Evolutionary conservation across 92 coral and sea anemone species (phyloP).

Genomic region (Pocillopora grandis): DNA sequence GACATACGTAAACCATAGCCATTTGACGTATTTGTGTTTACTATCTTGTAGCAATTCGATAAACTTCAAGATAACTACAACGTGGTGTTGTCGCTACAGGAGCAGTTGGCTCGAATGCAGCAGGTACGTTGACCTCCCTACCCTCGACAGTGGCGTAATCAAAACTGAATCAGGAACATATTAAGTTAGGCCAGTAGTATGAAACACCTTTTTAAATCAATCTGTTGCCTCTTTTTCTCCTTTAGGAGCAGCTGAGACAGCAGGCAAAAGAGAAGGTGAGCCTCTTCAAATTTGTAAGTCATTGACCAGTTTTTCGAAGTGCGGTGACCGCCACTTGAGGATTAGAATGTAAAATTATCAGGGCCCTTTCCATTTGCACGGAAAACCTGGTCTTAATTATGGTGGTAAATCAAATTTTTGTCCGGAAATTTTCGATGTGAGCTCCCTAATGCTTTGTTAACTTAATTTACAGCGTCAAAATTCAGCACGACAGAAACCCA

Average conservation of each 20-base stretch:
- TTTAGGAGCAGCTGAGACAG: slow-evolving; percentile 94
- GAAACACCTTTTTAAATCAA: neutral
- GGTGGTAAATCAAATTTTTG: neutral
- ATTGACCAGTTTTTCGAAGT: neutral
- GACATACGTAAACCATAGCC: neutral
- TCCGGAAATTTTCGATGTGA: neutral
- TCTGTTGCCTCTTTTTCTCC: slow-evolving; percentile 7
- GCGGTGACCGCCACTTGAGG: too few relatives aligned
- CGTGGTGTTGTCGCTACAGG: slow-evolving; percentile 91
- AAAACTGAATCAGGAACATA: neutral
- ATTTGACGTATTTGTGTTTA: neutral
- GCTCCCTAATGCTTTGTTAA: neutral
- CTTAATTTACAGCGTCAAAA: slow-evolving; percentile 68
- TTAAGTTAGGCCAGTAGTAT: neutral
- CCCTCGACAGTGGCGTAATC: neutral
- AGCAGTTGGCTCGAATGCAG: slow-evolving; percentile 93
- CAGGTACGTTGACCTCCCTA: slow-evolving; percentile 59
- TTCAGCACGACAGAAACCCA: slow-evolving; percentile 54
- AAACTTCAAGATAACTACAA: slow-evolving; percentile 95
- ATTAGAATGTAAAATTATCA: too few relatives aligned
- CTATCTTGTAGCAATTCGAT: slow-evolving; percentile 77
- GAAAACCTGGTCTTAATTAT: too few relatives aligned
- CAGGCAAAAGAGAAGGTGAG: slow-evolving; percentile 96
- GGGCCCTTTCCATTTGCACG: too few relatives aligned
- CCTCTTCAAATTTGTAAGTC: neutral